Evolutionary conservation across 2,888 invertebrate species (phyloP).

Genomic region (Sminthurides aquaticus): DNA sequence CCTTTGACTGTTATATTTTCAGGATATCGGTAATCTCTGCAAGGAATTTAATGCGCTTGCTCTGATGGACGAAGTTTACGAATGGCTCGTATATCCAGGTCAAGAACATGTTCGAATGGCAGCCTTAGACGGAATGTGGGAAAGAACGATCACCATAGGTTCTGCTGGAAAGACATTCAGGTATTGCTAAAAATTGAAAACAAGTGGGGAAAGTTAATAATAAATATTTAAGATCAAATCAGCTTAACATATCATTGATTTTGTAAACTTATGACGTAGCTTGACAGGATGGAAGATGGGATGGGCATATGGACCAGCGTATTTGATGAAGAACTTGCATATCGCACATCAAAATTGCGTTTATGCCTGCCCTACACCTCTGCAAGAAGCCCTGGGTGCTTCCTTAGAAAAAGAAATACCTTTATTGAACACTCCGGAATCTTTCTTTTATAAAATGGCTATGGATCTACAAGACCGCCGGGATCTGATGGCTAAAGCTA

Average conservation of each 20-base stretch:
- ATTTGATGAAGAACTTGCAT: constrained; percentile 50
- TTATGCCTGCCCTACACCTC: constrained; percentile 84
- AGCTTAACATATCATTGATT: too few relatives aligned
- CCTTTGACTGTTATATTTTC: too few relatives aligned
- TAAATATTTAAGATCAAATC: too few relatives aligned
- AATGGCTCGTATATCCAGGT: constrained; percentile 86
- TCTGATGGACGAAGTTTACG: constrained; percentile 86
- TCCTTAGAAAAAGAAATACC: constrained; percentile 78
- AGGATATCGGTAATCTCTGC: constrained; percentile 78
- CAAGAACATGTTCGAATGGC: constrained; percentile 79
- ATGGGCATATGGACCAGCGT: constrained; percentile 54
- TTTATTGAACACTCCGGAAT: constrained; percentile 63
- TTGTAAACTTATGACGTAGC: too few relatives aligned
- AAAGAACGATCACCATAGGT: constrained; percentile 56
- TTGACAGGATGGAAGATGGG: constrained; percentile 43
- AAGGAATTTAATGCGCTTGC: constrained; percentile 87
- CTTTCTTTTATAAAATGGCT: constrained; percentile 72
- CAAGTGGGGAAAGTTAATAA: background rate
- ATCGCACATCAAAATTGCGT: constrained; percentile 54
- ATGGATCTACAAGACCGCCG: constrained; percentile 68
- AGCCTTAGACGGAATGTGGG: constrained; percentile 53
- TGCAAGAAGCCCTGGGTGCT: constrained; percentile 87
- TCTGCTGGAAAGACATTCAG: constrained; percentile 54
- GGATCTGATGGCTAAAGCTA: constrained; percentile 67
- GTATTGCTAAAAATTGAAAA: constrained; percentile 17